Evolutionary conservation across 1,140 invertebrate species (phyloP), one percentile per base, ranked within the genome.

Genomic region (Cotesia glomerata): DNA sequence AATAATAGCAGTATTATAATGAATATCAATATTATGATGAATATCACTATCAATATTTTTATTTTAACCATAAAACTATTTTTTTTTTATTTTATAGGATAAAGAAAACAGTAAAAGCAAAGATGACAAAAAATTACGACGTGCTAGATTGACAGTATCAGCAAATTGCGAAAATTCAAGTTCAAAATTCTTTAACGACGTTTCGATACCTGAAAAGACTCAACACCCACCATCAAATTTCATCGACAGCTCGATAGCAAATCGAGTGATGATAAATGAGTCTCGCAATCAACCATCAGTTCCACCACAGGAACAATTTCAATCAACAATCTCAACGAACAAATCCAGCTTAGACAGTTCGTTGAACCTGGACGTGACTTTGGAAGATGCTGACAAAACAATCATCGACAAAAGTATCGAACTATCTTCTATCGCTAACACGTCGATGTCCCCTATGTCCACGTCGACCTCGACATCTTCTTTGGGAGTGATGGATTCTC

Each of bases 401-500:
- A 77, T 86, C 26, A 54, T 85, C 16, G 84, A 85, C 26, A 75
- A 69, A 4, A 71, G 7, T 69, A 35, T 67, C 5, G 7, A 58
- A 66, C 11, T 16, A 7, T 58, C 56, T 5, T 16, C 56, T 0
- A 18, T 5, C 9, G 14, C 9, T 26, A 18, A 16, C 9, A 14
- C 52, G 52, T 58, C 56, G 9, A 18, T 18, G 8, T 18, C 16
- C 1, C 4, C 14, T 1, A 69, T 76, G 18, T 78, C 82, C n/a
- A 87, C 86, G 73, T 86, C 86, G 14, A 85, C 84, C 1, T 85
- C 86, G 0, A 75, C 87, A 54, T 86, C 86, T 35, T 86, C 86
- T 0, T 45, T 11, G 5, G 39, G 39, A 45, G 7, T 45, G 3
- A 45, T 45, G 39, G 39, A 45, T 0, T 58, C 56, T 3, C 9